These are phyloP conservation scores for Syrphus vitripennis DNA, from an alignment of 2,888 invertebrate species.

Conservation along the genomic window DNA sequence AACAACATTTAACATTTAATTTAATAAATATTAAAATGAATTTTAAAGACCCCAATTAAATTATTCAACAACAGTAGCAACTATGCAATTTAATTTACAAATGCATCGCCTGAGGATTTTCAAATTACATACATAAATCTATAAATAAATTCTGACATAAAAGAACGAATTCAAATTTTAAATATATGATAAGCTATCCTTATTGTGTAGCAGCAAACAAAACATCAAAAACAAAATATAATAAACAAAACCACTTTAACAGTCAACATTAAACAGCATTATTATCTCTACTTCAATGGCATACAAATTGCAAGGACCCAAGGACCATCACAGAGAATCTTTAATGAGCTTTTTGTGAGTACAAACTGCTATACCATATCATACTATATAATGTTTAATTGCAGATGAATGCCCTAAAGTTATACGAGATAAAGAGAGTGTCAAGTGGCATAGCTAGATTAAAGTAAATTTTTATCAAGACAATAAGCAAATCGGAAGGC, in stretches of 20 bases:
- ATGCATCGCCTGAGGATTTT: too few species aligned
- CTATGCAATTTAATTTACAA: too few species aligned
- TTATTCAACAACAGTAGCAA: too few species aligned
- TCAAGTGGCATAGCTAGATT: background rate
- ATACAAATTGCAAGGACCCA: background rate
- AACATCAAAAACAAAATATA: background rate
- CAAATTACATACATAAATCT: too few species aligned
- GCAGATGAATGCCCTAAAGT: constrained; percentile 10
- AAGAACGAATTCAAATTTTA: background rate
- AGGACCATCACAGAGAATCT: too few species aligned
- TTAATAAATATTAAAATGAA: too few species aligned
- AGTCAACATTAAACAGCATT: background rate
- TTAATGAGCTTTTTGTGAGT: background rate
- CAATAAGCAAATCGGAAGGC: background rate
- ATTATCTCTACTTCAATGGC: background rate
- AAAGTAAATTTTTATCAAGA: constrained; percentile 10
- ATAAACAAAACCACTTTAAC: background rate
- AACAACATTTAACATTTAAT: too few species aligned
- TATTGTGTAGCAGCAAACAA: background rate
- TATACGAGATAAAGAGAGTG: background rate
- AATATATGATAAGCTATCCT: background rate
- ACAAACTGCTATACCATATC: background rate
- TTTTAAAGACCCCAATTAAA: too few species aligned
- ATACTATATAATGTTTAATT: background rate
- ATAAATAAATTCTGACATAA: too few species aligned